Evolutionary conservation across 2,888 invertebrate genomes (phyloP).

Genomic region (Bellardia bayeri): DNA sequence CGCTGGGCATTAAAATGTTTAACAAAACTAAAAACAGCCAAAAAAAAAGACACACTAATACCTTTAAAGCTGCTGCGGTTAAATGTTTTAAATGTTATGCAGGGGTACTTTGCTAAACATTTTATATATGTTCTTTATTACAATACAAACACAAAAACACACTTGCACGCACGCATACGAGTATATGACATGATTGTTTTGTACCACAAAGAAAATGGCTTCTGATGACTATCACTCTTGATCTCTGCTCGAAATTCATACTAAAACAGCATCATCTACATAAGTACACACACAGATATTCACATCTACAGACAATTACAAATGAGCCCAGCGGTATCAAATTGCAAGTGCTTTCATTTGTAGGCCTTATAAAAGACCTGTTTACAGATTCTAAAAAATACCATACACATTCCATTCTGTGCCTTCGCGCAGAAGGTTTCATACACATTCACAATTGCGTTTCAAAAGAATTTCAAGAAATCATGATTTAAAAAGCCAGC

Average conservation of each 20-base stretch:
- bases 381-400: too few species aligned
- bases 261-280: constrained; percentile 26
- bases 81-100: constrained; percentile 44
- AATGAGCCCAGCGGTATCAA: neutral
- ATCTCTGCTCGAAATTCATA: constrained; percentile 16
- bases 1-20: constrained; percentile 4
- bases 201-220: constrained; percentile 22
- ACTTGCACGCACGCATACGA: neutral
- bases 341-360: too few species aligned
- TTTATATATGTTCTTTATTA: constrained; percentile 2
- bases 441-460: too few species aligned
- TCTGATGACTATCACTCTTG: constrained; percentile 34
- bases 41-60: constrained; percentile 13
- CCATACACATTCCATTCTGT: too few species aligned
- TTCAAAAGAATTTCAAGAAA: too few species aligned
- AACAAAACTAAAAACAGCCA: neutral
- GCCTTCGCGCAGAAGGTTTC: too few species aligned
- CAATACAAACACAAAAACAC: neutral
- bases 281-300: neutral
- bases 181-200: neutral
- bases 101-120: neutral
- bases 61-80: constrained; percentile 5
- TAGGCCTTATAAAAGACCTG: too few species aligned
- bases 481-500: too few species aligned
- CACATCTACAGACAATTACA: neutral